These are phyloP conservation scores for Chaetogeoica ovagalla DNA, from an alignment of 2,888 invertebrate genomes.

Conservation along the genomic window DNA sequence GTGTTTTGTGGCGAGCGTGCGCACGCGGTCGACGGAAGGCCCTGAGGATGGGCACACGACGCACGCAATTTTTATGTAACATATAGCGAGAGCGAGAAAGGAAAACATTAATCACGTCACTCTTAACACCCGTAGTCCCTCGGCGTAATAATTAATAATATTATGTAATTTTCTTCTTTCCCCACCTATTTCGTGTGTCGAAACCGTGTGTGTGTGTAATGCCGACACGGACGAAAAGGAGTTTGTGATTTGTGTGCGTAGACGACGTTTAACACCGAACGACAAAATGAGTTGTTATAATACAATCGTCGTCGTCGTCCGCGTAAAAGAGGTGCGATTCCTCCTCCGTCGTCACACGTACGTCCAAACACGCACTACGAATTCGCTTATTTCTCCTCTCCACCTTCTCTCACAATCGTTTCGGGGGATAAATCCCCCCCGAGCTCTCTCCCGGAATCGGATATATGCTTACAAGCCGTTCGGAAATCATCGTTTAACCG, in stretches of 20 bases:
- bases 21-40: too few species aligned
- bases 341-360: neutral
- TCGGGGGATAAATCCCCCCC: too few species aligned
- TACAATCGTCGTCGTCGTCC: conserved; percentile 11
- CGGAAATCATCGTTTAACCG: conserved; percentile 38
- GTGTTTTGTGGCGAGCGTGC: too few species aligned
- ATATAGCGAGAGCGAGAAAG: conserved; percentile 12
- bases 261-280: conserved; percentile 39
- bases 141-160: conserved; percentile 1
- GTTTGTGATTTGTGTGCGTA: conserved; percentile 39
- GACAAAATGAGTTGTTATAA: conserved; percentile 51
- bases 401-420: too few species aligned
- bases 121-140: conserved; percentile 38
- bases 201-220: conserved; percentile 33
- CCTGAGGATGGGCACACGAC: too few species aligned
- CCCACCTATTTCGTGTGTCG: conserved; percentile 20
- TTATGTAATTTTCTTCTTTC: conserved; percentile 21
- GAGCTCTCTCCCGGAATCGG: too few species aligned
- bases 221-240: conserved; percentile 37
- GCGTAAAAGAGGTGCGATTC: conserved; percentile 44
- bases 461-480: conserved; percentile 18
- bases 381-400: too few species aligned
- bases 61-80: too few species aligned
- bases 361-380: too few species aligned
- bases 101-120: conserved; percentile 51